phyloP scores from a whole-genome alignment of 2,113 vertebrate species.

The Origma solitaria region DNA sequence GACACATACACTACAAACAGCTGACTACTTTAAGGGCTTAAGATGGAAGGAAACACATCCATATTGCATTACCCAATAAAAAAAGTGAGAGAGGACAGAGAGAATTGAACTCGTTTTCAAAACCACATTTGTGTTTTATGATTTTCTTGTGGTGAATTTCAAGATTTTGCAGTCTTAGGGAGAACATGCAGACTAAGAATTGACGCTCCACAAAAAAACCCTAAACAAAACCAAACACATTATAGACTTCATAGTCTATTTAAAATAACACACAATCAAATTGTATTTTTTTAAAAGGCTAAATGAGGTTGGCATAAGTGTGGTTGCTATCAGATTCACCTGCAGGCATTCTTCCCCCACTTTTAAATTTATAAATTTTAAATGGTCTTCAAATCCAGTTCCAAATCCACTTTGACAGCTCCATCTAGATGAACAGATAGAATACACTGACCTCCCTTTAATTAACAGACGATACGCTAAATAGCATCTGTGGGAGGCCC shows the following conservation, averaged over 20 bases:
- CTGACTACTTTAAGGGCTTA: background rate
- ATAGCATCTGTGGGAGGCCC: background rate
- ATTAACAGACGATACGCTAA: background rate
- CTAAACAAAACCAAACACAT: background rate
- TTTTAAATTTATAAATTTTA: background rate
- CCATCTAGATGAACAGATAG: background rate
- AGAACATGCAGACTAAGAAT: background rate
- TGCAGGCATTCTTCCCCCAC: background rate
- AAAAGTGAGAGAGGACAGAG: background rate
- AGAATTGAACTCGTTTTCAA: background rate
- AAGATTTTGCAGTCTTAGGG: background rate
- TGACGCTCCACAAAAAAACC: background rate
- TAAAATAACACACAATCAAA: background rate
- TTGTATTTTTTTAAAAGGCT: background rate
- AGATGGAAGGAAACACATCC: background rate
- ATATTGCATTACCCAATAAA: background rate
- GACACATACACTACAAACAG: background rate
- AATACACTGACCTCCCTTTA: background rate
- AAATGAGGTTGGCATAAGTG: background rate
- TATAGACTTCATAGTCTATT: background rate
- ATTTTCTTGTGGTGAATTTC: background rate
- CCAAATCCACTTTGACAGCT: background rate
- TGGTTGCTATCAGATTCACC: background rate
- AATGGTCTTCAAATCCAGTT: background rate
- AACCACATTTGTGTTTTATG: background rate